Conservation (phyloP, 2,797 vertebrate genomes). For the Delichon dasypus region DNA sequence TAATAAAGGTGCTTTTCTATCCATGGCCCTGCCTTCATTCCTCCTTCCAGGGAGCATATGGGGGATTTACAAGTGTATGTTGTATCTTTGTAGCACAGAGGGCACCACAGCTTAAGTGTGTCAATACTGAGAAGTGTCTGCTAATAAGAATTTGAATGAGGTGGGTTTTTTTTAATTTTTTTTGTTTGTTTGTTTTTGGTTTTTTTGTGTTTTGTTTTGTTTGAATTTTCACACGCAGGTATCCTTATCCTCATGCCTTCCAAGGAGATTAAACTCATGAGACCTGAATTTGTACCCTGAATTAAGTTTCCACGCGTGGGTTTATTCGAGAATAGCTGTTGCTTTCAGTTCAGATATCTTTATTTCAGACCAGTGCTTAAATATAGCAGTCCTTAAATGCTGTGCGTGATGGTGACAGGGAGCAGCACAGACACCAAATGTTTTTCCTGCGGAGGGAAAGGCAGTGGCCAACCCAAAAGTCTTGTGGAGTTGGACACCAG, state of each 20-base stretch:
- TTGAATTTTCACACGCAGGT: not conserved
- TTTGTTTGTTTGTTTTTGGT: too few species aligned
- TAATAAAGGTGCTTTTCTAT: not conserved
- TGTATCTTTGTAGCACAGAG: not conserved
- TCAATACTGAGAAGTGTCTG: not conserved
- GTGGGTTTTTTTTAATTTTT: too few species aligned
- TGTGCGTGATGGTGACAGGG: not conserved
- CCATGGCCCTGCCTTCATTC: accelerated
- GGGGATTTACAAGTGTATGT: not conserved
- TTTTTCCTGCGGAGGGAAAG: not conserved
- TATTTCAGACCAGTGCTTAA: not conserved
- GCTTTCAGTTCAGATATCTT: not conserved
- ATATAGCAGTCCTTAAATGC: not conserved
- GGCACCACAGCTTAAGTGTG: not conserved
- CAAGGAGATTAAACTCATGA: not conserved
- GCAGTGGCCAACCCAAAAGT: not conserved
- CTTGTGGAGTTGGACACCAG: not conserved
- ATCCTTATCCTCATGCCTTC: not conserved
- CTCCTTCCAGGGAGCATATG: not conserved
- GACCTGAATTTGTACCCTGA: not conserved
- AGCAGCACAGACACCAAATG: not conserved
- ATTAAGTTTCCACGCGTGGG: not conserved
- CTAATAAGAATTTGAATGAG: not conserved
- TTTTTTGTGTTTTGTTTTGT: not conserved
- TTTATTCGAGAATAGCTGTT: not conserved